These are phyloP conservation scores for Diplolepis rosae DNA, from an alignment of 2,888 invertebrate species.

Conservation along the genomic window DNA sequence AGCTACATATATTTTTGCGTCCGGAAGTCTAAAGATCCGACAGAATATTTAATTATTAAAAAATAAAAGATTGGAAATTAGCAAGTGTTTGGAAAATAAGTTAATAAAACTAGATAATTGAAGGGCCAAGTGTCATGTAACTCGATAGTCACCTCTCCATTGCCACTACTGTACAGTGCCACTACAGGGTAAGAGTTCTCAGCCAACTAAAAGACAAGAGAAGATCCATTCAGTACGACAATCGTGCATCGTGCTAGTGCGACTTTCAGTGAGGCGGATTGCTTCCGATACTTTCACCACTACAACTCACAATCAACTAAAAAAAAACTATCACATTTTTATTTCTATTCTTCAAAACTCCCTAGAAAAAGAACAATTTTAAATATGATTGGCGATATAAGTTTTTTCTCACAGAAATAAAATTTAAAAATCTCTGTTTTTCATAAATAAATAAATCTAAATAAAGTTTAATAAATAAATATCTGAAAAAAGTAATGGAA, in stretches of 20 bases:
- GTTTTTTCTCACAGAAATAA: too few relatives aligned
- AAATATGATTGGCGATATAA: too few relatives aligned
- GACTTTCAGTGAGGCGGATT: not conserved
- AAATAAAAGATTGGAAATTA: not conserved
- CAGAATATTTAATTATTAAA: not conserved
- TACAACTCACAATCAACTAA: not conserved
- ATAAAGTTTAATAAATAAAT: too few relatives aligned
- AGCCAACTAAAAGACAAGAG: constrained; percentile 48
- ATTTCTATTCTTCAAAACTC: not conserved
- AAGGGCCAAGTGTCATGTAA: constrained; percentile 34
- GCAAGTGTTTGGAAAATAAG: too few relatives aligned
- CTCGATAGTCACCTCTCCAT: constrained; percentile 55
- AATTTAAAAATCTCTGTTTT: not conserved
- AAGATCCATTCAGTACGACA: constrained; percentile 31
- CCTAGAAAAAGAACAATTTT: not conserved
- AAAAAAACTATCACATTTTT: not conserved
- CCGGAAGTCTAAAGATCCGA: not conserved
- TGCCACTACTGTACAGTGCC: constrained; percentile 45
- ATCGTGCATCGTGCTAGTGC: constrained; percentile 33
- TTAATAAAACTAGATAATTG: too few relatives aligned
- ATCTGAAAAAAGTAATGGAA: too few relatives aligned
- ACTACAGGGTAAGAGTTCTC: constrained; percentile 50
- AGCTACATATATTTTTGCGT: too few relatives aligned
- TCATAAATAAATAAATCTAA: not conserved
- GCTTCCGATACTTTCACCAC: not conserved